Base-by-base conservation (phyloP, 2,113 vertebrate species). In the Phycodurus eques region DNA sequence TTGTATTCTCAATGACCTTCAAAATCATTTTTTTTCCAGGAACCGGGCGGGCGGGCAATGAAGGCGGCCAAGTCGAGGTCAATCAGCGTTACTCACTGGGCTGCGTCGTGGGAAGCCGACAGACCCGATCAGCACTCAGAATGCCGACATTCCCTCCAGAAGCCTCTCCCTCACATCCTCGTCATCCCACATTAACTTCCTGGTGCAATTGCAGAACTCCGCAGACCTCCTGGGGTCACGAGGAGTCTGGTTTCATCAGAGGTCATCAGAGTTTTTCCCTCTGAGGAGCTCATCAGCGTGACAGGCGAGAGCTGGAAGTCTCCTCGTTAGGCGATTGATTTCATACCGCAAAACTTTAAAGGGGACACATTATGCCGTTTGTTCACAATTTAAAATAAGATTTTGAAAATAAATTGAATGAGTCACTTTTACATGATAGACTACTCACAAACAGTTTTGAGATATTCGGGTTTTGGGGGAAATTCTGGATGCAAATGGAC, bases 151-250 rank as follows among this genome's bases (percentile, higher is more conserved):
- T 49, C 73, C 31, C 42, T n/a, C 22, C 56, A 67, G 64, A 72
- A 49, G 35, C 35, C 60, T 7, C 22, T 43, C 17, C 61, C 54
- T 47, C 70, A 15, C 13, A 20, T 62, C 56, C 74, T 62, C 66
- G 74, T 83, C 81, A 72, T 57, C 54, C 82, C 70, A n/a, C 20
- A 84, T 88, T 87, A 87, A 73, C 57, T 51, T 73, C 75, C 65
- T 22, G 10, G 35, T 6, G 35, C 35, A 39, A 39, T 3, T 39
- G 4, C 35, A 39, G 6, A 39, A 39, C 35, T 39, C 31, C 15
- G 31, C 22, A 43, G 49, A 64, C 3, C 20, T 72, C 70, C 78
- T 1, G 67, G 64, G 78, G 65, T 78, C 69, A 43, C 59, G 31
- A 65, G 63, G 44, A 73, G 66, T 70, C 63, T 22, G 31, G 70